Base-by-base conservation (phyloP, 2,888 invertebrate species). In the Loripinus fragilis region DNA sequence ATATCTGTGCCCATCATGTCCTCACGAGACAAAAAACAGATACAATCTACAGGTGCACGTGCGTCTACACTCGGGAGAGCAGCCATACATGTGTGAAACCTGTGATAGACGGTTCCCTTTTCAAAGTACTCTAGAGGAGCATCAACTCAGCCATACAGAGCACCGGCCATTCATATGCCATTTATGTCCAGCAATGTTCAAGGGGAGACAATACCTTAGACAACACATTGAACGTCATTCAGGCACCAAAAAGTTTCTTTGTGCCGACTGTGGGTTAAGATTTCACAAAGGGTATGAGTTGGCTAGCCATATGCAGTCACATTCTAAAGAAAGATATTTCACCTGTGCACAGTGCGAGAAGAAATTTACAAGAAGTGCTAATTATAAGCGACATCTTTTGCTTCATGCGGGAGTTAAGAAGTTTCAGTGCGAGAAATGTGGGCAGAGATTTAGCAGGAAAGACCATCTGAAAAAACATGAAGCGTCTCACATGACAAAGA, bases 381-480 rank as follows among this genome's bases (percentile, higher is more conserved):
- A 60, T 33, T 28, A 33, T 60, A 33, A 60, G 60, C 7, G 60
- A 5, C 60, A 60, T 33, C 5, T 60, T 8, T 33, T 60, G 60
- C 5, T 60, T 17, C 60, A 60, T 33, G 30, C 33, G 2, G 60
- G 60, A 15, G 30, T 33, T 1, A 60, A 60, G 33, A 33, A 30
- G 5, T 60, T 33, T 33, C 60, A 60, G 60, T 60, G 60, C 20
- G 60, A 60, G 30, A 60, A 60, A 60, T 60, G 60, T 33, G 60
- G 60, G 10, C 60, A 33, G n/a, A 33, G 60, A 23, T 60, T 60
- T 33, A 15, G 33, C 33, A 30, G 33, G 60, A 60, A 17, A 2
- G 60, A 60, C 3, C 33, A 60, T 17, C 23, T 60, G 1, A 60
- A 60, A 23, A 60, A 30, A 33, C 60, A 60, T 60, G 60, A 60